Evolutionary conservation across 2,797 vertebrate genomes (phyloP).

Genomic region (Erethizon dorsatum): DNA sequence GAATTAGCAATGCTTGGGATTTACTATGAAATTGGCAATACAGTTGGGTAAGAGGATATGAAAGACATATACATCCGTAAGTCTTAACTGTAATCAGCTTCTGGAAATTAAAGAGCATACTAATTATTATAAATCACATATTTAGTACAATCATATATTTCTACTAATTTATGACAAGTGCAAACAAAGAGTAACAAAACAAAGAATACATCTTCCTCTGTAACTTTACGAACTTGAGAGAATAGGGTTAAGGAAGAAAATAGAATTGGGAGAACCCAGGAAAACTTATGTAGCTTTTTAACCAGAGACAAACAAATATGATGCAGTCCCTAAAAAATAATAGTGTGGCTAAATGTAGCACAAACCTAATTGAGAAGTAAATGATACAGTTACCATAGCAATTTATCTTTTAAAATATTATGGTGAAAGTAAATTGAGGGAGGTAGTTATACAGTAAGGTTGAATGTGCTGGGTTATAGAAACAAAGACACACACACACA

Average conservation of each 20-base stretch:
- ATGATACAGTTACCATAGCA: background rate
- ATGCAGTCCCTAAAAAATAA: background rate
- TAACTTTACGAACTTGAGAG: background rate
- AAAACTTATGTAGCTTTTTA: background rate
- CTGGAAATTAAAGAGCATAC: background rate
- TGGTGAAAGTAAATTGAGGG: background rate
- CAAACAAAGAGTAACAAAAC: background rate
- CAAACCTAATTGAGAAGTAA: background rate
- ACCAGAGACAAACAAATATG: background rate
- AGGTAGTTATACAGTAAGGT: background rate
- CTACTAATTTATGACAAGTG: background rate
- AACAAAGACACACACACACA: background rate
- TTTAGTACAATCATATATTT: background rate
- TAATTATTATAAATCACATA: background rate
- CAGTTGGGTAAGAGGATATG: background rate
- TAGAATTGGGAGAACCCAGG: background rate
- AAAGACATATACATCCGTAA: background rate
- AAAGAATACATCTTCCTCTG: background rate
- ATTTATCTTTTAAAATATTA: background rate
- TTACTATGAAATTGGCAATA: background rate
- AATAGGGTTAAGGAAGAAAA: background rate
- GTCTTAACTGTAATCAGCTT: background rate
- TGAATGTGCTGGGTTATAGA: background rate
- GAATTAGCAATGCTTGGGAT: background rate
- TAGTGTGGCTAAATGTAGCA: background rate